A percentile compares a stretch with the other conserved stretches of the same genome.
Conservation (phyloP, 2,888 invertebrate genomes). For the Lymantria dispar region DNA sequence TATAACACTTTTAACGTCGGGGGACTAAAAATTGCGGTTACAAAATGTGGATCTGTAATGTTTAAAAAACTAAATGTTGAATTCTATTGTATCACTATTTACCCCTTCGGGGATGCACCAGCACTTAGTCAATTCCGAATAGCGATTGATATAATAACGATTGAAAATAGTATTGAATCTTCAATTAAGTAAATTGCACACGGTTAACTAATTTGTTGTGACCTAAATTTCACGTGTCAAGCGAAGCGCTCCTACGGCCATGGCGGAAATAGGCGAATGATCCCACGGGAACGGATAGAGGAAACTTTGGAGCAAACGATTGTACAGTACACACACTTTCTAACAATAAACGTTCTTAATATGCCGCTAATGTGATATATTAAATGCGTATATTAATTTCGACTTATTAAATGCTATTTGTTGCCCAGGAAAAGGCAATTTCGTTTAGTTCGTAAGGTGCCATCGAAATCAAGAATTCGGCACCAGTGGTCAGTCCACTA, state of each 20-base stretch:
- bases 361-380: no score
- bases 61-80: no score
- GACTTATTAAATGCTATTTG: no score
- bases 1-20: no score
- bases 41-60: no score
- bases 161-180: slow-evolving; percentile 40
- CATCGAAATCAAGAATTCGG: no score
- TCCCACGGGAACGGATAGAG: slow-evolving; percentile 53
- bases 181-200: slow-evolving; percentile 55
- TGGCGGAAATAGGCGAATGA: slow-evolving; percentile 58
- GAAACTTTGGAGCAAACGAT: slow-evolving; percentile 49
- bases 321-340: background rate
- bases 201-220: slow-evolving; percentile 64
- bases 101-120: no score
- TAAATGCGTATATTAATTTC: slow-evolving; percentile 1
- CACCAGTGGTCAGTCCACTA: no score
- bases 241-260: slow-evolving; percentile 46
- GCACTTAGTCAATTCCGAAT: slow-evolving; percentile 19
- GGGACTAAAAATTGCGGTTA: no score
- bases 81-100: no score
- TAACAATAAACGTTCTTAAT: background rate
- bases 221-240: slow-evolving; percentile 69
- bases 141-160: slow-evolving; percentile 24
- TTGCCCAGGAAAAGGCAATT: no score
- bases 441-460: no score